A percentile compares a stretch with the other conserved stretches of the same genome.
phyloP scores from a whole-genome alignment of 30 jellyfish, hydroid and myxozoan species.

The Hydractinia echinata region DNA sequence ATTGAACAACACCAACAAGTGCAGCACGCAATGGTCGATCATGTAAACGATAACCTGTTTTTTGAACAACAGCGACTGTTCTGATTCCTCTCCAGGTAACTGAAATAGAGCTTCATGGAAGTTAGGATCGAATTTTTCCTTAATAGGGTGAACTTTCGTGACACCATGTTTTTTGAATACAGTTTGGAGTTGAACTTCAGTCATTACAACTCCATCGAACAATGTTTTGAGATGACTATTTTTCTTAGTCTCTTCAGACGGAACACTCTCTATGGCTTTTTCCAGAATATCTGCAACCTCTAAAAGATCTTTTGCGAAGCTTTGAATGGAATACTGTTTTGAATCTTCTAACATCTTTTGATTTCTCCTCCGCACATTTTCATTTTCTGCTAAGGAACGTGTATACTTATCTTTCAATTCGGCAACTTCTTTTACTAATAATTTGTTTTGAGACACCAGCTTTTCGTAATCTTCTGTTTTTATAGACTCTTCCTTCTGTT shows the following conservation, averaged over 20 bases:
- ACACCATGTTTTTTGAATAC: conserved; percentile 77
- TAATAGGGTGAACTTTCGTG: conserved; percentile 71
- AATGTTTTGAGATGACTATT: conserved; percentile 54
- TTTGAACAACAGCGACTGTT: conserved; percentile 79
- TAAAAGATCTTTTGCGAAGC: conserved; percentile 82
- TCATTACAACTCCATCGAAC: conserved; percentile 81
- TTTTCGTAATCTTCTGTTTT: conserved; percentile 37
- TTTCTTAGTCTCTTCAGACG: conserved; percentile 53
- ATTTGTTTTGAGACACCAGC: conserved; percentile 34
- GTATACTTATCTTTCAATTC: conserved; percentile 79
- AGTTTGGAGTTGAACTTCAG: conserved; percentile 76
- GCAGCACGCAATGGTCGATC: conserved; percentile 96
- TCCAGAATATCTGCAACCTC: conserved; percentile 94
- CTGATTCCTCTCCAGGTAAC: conserved; percentile 81
- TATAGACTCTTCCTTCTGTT: background rate
- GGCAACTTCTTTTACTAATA: conserved; percentile 29
- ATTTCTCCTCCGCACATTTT: conserved; percentile 58
- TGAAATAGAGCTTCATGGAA: conserved; percentile 90
- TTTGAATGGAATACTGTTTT: conserved; percentile 60
- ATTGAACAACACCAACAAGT: conserved; percentile 85
- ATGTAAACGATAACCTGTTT: conserved; percentile 72
- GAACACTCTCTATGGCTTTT: conserved; percentile 81
- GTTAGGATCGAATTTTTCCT: conserved; percentile 93
- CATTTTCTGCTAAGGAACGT: conserved; percentile 91
- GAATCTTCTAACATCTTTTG: conserved; percentile 79